phyloP scores from a whole-genome alignment of 2,888 invertebrate genomes.

The Pseudococcus viburni region DNA sequence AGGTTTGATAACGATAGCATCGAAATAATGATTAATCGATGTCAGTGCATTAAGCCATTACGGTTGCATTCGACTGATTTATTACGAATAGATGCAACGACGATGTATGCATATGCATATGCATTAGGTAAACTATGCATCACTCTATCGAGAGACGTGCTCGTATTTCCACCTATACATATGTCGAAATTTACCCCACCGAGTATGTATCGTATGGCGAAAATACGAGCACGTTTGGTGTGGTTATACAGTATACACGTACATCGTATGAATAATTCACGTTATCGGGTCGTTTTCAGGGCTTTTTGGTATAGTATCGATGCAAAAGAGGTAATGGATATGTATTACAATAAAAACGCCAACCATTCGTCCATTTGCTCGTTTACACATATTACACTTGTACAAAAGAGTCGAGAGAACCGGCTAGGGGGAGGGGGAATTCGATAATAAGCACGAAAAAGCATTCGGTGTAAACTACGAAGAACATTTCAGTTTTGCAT shows the following conservation, averaged over 20 bases:
- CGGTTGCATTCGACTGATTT: background rate
- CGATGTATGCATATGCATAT: background rate
- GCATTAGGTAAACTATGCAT: background rate
- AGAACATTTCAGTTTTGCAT: background rate
- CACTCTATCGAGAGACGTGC: too few relatives aligned
- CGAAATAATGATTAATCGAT: conserved; percentile 3
- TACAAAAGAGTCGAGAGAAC: background rate
- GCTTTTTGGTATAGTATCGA: background rate
- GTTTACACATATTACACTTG: background rate
- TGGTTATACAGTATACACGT: background rate
- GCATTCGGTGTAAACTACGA: background rate
- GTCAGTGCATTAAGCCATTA: background rate
- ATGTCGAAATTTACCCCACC: too few relatives aligned
- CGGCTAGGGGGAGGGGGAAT: background rate
- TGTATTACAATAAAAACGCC: conserved; percentile 6
- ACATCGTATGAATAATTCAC: conserved; percentile 8
- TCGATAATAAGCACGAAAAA: background rate
- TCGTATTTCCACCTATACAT: too few relatives aligned
- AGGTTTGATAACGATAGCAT: background rate
- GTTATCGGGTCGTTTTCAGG: conserved; percentile 11
- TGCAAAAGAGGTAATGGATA: background rate
- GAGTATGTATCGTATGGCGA: background rate
- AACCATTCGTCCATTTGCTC: background rate
- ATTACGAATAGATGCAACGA: background rate
- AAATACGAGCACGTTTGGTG: background rate